Percentiles rank a stretch among this genome's conserved stretches.
Conservation (phyloP, 2,888 invertebrate species). For the Limnephilus marmoratus region DNA sequence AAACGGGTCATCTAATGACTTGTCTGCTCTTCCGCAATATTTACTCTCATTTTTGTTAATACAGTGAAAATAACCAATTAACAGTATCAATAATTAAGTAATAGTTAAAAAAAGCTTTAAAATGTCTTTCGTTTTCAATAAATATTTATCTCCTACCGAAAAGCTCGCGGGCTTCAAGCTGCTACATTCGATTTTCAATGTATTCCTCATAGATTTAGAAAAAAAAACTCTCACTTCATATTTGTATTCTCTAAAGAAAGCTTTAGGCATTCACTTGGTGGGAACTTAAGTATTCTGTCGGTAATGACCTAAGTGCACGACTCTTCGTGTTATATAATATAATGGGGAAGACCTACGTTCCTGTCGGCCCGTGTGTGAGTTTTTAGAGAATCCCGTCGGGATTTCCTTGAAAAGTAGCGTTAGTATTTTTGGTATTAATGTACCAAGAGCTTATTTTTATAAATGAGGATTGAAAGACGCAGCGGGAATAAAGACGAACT, state of each 20-base stretch:
- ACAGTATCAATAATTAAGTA: too few species aligned
- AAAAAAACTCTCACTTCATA: background rate
- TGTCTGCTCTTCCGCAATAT: too few species aligned
- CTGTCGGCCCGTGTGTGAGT: constrained; percentile 15
- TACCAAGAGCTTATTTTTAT: constrained; percentile 50
- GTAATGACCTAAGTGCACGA: constrained; percentile 2
- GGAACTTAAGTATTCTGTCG: background rate
- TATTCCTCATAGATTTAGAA: background rate
- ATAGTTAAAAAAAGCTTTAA: too few species aligned
- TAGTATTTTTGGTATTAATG: constrained; percentile 57
- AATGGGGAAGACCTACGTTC: background rate
- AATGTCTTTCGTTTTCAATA: background rate
- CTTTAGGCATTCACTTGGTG: background rate
- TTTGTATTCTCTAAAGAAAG: background rate
- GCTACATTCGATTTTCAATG: background rate
- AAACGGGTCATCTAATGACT: too few species aligned
- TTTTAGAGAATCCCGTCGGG: constrained; percentile 36
- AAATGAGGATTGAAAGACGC: constrained; percentile 56
- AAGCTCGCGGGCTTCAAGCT: background rate
- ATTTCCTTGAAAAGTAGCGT: constrained; percentile 43
- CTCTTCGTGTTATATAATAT: background rate
- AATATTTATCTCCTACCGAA: background rate
- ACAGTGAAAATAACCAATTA: too few species aligned
- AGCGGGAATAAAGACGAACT: constrained; percentile 56
- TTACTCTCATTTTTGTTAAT: too few species aligned